These are phyloP conservation scores for Brachionus asplanchnoidis DNA, from an alignment of 1,140 invertebrate genomes.

Conservation along the genomic window DNA sequence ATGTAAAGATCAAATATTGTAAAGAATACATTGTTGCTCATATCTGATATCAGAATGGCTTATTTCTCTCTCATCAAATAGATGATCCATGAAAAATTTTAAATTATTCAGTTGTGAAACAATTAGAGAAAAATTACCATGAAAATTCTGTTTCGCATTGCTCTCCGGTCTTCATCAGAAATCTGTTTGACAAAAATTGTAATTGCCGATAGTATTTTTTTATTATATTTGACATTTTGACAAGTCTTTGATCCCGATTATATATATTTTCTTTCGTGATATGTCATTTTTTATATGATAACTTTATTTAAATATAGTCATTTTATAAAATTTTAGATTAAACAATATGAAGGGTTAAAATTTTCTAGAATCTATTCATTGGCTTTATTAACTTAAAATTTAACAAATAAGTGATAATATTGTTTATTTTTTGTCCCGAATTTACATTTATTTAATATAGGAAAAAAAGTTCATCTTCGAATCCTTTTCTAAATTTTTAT, in stretches of 20 bases:
- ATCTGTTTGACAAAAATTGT: slow-evolving; percentile 81
- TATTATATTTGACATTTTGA: slow-evolving; percentile 74
- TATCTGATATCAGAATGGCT: slow-evolving; percentile 76
- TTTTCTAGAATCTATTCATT: not conserved
- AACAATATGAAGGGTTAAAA: not conserved
- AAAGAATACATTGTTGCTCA: slow-evolving; percentile 84
- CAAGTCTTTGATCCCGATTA: not conserved
- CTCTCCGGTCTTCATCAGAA: slow-evolving; percentile 78
- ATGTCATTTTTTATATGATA: not conserved
- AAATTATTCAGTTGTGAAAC: not conserved
- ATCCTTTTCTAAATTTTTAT: no score
- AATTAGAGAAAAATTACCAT: slow-evolving; percentile 63
- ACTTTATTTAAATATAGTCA: slow-evolving; percentile 7
- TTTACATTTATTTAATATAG: no score
- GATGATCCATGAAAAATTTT: slow-evolving; percentile 71
- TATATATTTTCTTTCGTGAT: not conserved
- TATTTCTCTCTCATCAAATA: slow-evolving; percentile 72
- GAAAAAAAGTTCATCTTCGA: no score
- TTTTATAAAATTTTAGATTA: not conserved
- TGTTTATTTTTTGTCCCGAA: no score
- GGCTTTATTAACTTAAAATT: not conserved
- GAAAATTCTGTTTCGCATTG: slow-evolving; percentile 70
- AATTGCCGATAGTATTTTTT: slow-evolving; percentile 93
- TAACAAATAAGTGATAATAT: no score
- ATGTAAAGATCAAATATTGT: slow-evolving; percentile 90